Percentiles rank a stretch among this genome's conserved stretches.
These are phyloP conservation scores for Aporophyla nigra DNA, from an alignment of 2,888 invertebrate species.

Conservation along the genomic window DNA sequence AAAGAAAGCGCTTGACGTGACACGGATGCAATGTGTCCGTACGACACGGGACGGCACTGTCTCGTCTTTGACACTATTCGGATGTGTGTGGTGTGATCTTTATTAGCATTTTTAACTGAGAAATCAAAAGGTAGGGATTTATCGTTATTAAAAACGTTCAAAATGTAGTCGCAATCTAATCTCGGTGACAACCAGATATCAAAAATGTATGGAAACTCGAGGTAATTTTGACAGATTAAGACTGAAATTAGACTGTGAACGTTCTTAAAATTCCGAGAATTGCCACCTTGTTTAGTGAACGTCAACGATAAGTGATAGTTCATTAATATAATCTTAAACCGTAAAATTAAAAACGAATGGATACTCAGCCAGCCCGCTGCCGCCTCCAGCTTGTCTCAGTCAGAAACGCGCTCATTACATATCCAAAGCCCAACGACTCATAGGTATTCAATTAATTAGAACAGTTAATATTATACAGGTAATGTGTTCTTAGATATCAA, in stretches of 20 bases:
- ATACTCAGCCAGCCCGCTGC: neutral
- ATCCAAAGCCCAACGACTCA: slow-evolving; percentile 34
- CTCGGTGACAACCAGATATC: too few species aligned
- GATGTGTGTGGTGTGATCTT: neutral
- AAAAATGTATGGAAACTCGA: too few species aligned
- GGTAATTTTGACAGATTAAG: too few species aligned
- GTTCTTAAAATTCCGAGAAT: too few species aligned
- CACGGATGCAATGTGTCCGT: slow-evolving; percentile 8
- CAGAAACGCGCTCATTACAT: slow-evolving; percentile 10
- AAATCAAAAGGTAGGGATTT: neutral
- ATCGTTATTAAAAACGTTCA: too few species aligned
- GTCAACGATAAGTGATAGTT: too few species aligned
- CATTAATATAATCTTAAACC: neutral
- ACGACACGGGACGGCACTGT: neutral
- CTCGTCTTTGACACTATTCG: slow-evolving; percentile 3
- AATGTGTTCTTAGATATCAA: slow-evolving; percentile 31
- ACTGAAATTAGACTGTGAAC: too few species aligned
- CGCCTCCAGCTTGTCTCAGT: slow-evolving; percentile 7
- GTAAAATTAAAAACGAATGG: slow-evolving; percentile 1
- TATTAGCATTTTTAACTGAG: neutral
- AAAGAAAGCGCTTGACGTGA: slow-evolving; percentile 1
- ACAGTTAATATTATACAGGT: slow-evolving; percentile 27
- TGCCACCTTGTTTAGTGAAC: too few species aligned
- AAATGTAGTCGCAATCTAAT: too few species aligned
- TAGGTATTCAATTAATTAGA: slow-evolving; percentile 51